Evolutionary conservation across 2,888 invertebrate species (phyloP).

Genomic region (Lasioglossum morio): DNA sequence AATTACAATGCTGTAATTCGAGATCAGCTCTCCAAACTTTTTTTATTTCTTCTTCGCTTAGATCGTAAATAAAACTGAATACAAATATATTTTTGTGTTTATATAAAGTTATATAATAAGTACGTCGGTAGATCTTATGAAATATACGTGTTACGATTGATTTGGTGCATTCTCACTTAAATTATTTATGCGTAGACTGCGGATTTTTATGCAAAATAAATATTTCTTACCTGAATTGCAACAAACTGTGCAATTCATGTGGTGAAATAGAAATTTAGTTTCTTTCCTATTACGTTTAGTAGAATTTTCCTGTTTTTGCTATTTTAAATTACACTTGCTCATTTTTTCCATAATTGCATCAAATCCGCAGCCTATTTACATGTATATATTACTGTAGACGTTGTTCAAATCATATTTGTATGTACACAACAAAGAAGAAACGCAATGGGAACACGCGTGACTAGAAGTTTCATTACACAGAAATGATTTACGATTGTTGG

Average conservation of each 20-base stretch:
- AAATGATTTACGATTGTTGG: conserved; percentile 58
- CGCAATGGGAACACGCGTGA: conserved; percentile 39
- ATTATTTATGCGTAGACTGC: background rate
- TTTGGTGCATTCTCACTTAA: conserved; percentile 17
- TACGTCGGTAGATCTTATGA: conserved; percentile 8
- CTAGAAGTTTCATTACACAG: conserved; percentile 51
- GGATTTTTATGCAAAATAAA: too few relatives aligned
- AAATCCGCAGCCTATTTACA: too few relatives aligned
- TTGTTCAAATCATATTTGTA: conserved; percentile 12
- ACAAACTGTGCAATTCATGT: too few relatives aligned
- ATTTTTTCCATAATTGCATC: too few relatives aligned
- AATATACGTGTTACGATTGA: conserved; percentile 18
- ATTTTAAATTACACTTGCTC: too few relatives aligned
- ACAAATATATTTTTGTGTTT: conserved; percentile 18
- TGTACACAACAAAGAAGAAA: conserved; percentile 22
- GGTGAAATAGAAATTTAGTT: too few relatives aligned
- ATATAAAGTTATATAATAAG: conserved; percentile 19
- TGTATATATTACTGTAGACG: conserved; percentile 9
- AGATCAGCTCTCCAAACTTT: background rate
- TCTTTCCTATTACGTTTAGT: too few relatives aligned
- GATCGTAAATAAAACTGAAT: conserved; percentile 18
- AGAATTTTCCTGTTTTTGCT: too few relatives aligned
- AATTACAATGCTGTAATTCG: background rate
- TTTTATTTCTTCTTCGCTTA: background rate
- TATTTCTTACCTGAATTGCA: too few relatives aligned